Evolutionary conservation across 2,113 vertebrate genomes (phyloP).

Genomic region (Spermophilus dauricus): DNA sequence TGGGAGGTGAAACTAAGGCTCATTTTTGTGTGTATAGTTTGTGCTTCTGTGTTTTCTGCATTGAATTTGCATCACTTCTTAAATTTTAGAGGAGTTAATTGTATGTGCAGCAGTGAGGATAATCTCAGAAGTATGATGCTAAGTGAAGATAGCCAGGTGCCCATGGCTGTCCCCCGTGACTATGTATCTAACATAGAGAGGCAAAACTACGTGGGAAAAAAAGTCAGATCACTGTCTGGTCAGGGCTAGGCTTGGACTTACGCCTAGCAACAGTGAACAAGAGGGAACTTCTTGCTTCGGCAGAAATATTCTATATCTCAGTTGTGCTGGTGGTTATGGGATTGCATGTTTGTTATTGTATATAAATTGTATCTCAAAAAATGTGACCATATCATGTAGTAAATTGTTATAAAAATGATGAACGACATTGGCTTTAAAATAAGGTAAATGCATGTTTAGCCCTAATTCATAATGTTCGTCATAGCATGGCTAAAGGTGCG

Average conservation of each 20-base stretch:
- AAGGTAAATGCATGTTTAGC: neutral
- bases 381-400: neutral
- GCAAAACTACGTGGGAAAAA: neutral
- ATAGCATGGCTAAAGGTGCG: neutral
- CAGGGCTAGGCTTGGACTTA: fast-evolving
- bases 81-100: neutral
- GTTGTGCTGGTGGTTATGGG: neutral
- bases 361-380: neutral
- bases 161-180: neutral
- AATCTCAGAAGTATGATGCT: neutral
- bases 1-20: neutral
- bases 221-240: neutral
- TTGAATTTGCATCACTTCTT: neutral
- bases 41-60: neutral
- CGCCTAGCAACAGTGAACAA: neutral
- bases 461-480: neutral
- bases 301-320: neutral
- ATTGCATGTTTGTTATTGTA: neutral
- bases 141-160: neutral
- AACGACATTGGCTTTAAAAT: neutral
- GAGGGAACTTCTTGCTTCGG: neutral
- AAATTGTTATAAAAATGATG: neutral
- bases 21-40: neutral
- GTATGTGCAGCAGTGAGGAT: fast-evolving
- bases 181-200: neutral